phyloP scores from a whole-genome alignment of 2,797 vertebrate genomes.

The Champsocephalus esox region DNA sequence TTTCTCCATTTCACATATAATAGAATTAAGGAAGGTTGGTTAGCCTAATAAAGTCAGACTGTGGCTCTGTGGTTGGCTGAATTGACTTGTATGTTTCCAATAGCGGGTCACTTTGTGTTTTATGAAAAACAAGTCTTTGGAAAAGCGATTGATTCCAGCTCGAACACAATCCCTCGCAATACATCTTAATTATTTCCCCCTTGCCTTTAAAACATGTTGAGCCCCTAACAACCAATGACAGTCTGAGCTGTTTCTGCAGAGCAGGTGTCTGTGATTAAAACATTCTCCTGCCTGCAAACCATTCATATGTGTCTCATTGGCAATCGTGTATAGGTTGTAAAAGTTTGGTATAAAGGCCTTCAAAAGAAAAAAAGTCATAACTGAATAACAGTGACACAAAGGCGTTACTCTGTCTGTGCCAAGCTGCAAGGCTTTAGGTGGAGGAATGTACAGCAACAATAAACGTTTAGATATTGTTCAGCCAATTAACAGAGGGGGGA shows the following conservation, averaged over 20 bases:
- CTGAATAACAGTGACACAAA: conserved; percentile 80
- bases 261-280: conserved; percentile 84
- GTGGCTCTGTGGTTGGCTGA: conserved; percentile 58
- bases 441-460: conserved; percentile 78
- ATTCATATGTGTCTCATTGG: conserved; percentile 78
- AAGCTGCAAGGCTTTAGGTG: conserved; percentile 66
- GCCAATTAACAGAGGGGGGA: conserved; percentile 68
- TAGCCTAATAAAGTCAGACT: conserved; percentile 68
- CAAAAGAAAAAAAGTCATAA: conserved; percentile 63
- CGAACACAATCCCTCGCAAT: conserved; percentile 59
- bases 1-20: conserved; percentile 70
- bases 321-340: conserved; percentile 73
- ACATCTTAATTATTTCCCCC: conserved; percentile 68
- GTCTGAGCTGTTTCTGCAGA: conserved; percentile 63
- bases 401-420: conserved; percentile 73
- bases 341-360: conserved; percentile 69
- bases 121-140: conserved; percentile 77
- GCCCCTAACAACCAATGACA: conserved; percentile 69
- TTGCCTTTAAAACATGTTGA: conserved; percentile 59
- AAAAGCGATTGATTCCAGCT: conserved; percentile 67
- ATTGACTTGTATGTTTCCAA: conserved; percentile 75
- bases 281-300: conserved; percentile 72
- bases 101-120: conserved; percentile 73
- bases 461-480: conserved; percentile 80
- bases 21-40: conserved; percentile 69